phyloP scores from a whole-genome alignment of 2,113 vertebrate species.

The Microcebus griseorufus region DNA sequence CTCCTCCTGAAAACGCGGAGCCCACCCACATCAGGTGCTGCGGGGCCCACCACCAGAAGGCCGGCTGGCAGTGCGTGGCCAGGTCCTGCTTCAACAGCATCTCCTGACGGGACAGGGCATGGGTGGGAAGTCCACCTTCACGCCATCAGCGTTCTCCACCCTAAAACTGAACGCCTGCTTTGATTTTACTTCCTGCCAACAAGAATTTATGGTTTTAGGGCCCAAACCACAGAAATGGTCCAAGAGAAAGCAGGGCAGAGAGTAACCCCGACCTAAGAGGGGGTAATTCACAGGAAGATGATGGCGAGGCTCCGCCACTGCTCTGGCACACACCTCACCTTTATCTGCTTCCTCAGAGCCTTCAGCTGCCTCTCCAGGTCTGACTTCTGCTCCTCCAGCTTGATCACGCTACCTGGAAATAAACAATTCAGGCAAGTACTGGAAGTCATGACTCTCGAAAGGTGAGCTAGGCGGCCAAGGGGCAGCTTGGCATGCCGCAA shows the following conservation, averaged over 20 bases:
- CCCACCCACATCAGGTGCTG: not conserved
- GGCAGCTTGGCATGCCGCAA: not conserved
- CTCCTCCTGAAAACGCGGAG: conserved; percentile 89
- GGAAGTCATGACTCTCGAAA: not conserved
- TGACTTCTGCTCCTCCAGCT: conserved; percentile 93
- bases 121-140: not conserved
- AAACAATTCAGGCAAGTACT: not conserved
- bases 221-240: not conserved
- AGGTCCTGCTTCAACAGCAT: not conserved
- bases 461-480: not conserved
- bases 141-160: not conserved
- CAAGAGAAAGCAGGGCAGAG: not conserved
- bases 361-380: conserved; percentile 94
- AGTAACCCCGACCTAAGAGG: not conserved
- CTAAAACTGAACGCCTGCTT: not conserved
- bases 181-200: not conserved
- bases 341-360: conserved; percentile 91
- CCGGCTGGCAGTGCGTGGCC: rapidly evolving
- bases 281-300: not conserved
- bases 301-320: rapidly evolving
- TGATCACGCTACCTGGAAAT: conserved; percentile 89
- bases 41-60: not conserved
- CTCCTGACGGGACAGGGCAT: not conserved
- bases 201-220: not conserved
- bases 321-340: conserved; percentile 85